Conservation (phyloP, 2,113 vertebrate species). For the Hemichromis elongatus region DNA sequence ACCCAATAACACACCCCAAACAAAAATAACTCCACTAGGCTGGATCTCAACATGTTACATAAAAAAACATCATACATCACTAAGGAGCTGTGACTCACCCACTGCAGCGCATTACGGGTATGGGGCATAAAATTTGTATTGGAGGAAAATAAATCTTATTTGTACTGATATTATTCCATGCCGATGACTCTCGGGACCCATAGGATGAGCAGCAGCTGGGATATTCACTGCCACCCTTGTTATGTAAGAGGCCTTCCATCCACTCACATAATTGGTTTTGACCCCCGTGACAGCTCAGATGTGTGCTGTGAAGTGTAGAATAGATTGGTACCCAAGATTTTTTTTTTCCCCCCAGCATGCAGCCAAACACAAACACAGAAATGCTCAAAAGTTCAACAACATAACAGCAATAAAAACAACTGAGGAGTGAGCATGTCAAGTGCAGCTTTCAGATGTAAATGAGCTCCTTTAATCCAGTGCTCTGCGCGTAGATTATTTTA, state of each 20-base stretch:
- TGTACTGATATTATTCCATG: slow-evolving; percentile 2
- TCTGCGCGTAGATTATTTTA: not conserved
- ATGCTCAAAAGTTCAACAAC: not conserved
- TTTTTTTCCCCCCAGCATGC: not conserved
- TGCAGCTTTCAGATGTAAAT: not conserved
- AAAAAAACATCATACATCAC: slow-evolving; percentile 28
- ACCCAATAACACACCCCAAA: slow-evolving; percentile 46
- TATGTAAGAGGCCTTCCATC: slow-evolving; percentile 57
- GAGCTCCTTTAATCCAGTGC: slow-evolving; percentile 25
- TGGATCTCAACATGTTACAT: slow-evolving; percentile 27
- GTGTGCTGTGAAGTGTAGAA: slow-evolving; percentile 1
- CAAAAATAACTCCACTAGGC: slow-evolving; percentile 56
- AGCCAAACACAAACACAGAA: slow-evolving; percentile 10
- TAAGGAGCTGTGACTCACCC: slow-evolving; percentile 29
- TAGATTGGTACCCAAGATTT: not conserved
- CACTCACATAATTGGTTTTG: slow-evolving; percentile 59
- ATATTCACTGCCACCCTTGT: slow-evolving; percentile 26
- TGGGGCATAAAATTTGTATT: not conserved
- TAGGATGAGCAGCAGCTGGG: slow-evolving; percentile 57
- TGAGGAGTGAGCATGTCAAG: not conserved
- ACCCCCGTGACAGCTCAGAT: slow-evolving; percentile 33
- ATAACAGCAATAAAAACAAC: not conserved
- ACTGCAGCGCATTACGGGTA: not conserved
- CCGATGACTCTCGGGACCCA: not conserved
- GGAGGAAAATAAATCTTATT: slow-evolving; percentile 23